Base-by-base conservation (phyloP, 2,888 invertebrate genomes). In the Rotaria macrura region DNA sequence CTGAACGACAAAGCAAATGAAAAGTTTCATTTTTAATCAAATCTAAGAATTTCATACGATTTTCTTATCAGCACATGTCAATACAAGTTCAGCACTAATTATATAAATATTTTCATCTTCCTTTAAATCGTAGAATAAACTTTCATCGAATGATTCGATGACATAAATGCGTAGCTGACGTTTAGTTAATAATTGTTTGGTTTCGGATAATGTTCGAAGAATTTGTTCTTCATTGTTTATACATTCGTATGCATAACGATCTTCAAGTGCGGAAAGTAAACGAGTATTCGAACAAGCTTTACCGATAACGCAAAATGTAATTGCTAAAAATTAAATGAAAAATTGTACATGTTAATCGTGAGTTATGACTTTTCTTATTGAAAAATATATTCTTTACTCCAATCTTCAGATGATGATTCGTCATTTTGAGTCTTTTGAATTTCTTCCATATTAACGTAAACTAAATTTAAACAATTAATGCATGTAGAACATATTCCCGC, bases 211-310 rank as follows among this genome's bases (percentile, higher is more conserved):
- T 29, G 65, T 65, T 34, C 65, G 65, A 65, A 65, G 65, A 65
- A 65, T 7, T 34, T 65, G 65, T 65, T 65, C 65, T 20, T 29
- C 65, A 65, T n/a, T n/a, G n/a, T 25, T 79, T 79, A 79, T 38
- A 79, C 79, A 79, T 43, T 79, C 43, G 43, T 79, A 79, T 25
- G 40, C 43, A 79, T 79, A 79, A 20, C 79, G 79, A 79, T 79
- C 79, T 43, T 79, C 79, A 3, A 79, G 43, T n/a, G 79, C 79
- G 25, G 40, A 25, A 25, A 79, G 23, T 43, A 79, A 79, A 43
- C 43, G 43, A 40, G n/a, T 79, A 79, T 79, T 79, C 12, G 43
- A 43, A 79, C 79, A 79, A 10, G 79, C 79, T 43, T 79, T 43
- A 43, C 43, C 79, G 4, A 79, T 43, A 79, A 79, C 79, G n/a